These are phyloP conservation scores for Procapra przewalskii DNA, from an alignment of 2,113 vertebrate species.

Conservation along the genomic window DNA sequence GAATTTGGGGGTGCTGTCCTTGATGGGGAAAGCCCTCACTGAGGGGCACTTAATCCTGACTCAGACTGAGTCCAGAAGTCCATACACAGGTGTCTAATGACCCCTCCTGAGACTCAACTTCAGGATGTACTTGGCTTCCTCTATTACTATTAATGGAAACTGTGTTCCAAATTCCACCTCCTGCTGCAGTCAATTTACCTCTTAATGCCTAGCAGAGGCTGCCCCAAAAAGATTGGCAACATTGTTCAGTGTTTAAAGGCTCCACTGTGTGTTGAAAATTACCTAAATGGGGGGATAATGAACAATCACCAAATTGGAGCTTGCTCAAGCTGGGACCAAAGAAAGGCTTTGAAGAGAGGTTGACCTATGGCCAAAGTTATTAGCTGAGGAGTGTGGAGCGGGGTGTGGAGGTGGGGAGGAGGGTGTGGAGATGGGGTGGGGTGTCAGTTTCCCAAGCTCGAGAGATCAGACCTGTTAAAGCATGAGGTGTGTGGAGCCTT, in stretches of 20 bases:
- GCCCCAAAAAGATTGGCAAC: constrained; percentile 54
- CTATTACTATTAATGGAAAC: constrained; percentile 52
- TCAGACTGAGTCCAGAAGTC: neutral
- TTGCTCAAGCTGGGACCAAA: constrained; percentile 41
- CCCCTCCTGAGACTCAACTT: neutral
- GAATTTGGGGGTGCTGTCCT: neutral
- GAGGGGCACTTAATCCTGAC: neutral
- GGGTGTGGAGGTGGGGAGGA: neutral
- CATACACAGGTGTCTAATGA: neutral
- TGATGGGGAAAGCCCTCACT: neutral
- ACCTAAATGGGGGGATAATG: constrained; percentile 65
- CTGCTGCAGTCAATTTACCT: constrained; percentile 46
- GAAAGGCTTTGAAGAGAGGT: constrained; percentile 13
- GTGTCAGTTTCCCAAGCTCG: neutral
- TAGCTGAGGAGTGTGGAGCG: neutral
- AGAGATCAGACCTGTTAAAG: neutral
- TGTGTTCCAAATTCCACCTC: constrained; percentile 43
- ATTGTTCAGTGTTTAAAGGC: constrained; percentile 66
- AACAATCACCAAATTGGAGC: constrained; percentile 54
- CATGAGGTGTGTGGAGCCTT: neutral
- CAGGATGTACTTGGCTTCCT: neutral
- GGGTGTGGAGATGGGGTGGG: neutral
- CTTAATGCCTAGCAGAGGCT: constrained; percentile 48
- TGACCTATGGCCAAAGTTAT: neutral
- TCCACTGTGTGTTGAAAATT: constrained; percentile 65